Evolutionary conservation across 2,888 invertebrate species (phyloP), one percentile per base, ranked within the genome.

Genomic region (Xestia sexstrigata): DNA sequence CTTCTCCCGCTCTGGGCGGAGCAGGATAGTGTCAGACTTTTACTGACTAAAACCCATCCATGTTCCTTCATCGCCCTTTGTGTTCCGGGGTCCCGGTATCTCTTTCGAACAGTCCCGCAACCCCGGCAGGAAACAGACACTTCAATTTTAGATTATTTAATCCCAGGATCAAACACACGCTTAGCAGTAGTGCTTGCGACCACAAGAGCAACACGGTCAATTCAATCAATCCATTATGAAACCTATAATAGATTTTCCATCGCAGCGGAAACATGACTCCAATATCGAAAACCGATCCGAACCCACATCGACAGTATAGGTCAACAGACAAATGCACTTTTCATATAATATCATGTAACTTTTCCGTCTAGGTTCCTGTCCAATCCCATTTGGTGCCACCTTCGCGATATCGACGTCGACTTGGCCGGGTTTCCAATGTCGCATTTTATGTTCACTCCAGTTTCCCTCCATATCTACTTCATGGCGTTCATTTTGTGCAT

Each of bases 331-430:
- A 81, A 72, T 87, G 81, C 83, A 86, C 70, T 85, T 79, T 70
- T 80, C 80, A 73, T 73, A 76, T 84, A 79, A 87, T 79, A 82
- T 82, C 76, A 69, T 67, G 70, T 79, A 70, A 76, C 70, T 74
- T 73, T 85, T 73, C 76, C 68, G 76, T 72, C 75, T 66, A 68
- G 65, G 26, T 76, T 62, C 17, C 52, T 76, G 79, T 87, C 70
- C 88, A 88, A 88, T 87, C 63, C 84, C 75, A 84, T 86, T 88
- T 87, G 73, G 67, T 42, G 68, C 30, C 69, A 79, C 87, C 76
- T 82, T 42, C 58, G 66, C 73, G 67, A 82, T 86, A 82, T 80
- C 76, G 45, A 70, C 70, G 45, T 72, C 26, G 55, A 73, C 58
- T 78, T 70, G 66, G 76, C 69, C 70, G 79, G 47, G 81, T 77